Conservation (phyloP, 1,140 invertebrate genomes). For the Ooceraea biroi region DNA sequence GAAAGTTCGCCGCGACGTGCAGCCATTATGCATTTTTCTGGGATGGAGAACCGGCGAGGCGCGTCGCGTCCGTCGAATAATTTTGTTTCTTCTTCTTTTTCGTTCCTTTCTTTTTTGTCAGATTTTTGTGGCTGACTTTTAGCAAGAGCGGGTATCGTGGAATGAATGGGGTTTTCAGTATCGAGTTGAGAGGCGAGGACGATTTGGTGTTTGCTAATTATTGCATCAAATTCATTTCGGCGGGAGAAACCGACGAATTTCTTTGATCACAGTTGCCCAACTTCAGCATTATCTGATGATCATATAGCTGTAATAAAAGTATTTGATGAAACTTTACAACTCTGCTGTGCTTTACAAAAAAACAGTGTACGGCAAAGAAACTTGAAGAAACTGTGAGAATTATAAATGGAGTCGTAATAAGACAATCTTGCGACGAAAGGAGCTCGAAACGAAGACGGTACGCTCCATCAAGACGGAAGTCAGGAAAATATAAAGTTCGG, state of each 20-base stretch:
- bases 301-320: neutral
- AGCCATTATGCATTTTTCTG: conserved; percentile 38
- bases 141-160: neutral
- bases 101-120: neutral
- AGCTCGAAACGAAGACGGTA: neutral
- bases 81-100: neutral
- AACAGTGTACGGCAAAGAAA: too few relatives aligned
- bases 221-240: neutral
- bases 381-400: neutral
- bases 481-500: neutral
- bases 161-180: conserved; percentile 34
- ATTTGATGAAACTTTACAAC: conserved; percentile 13
- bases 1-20: conserved; percentile 41
- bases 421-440: neutral
- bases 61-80: conserved; percentile 31
- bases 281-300: neutral
- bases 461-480: neutral
- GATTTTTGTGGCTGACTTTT: conserved; percentile 9
- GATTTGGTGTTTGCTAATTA: conserved; percentile 28
- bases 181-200: neutral
- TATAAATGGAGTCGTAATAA: neutral
- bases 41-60: conserved; percentile 15
- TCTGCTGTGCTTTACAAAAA: neutral
- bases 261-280: neutral
- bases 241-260: conserved; percentile 12